phyloP scores from a whole-genome alignment of 2,888 invertebrate species.

The Ferrisia virgata region DNA sequence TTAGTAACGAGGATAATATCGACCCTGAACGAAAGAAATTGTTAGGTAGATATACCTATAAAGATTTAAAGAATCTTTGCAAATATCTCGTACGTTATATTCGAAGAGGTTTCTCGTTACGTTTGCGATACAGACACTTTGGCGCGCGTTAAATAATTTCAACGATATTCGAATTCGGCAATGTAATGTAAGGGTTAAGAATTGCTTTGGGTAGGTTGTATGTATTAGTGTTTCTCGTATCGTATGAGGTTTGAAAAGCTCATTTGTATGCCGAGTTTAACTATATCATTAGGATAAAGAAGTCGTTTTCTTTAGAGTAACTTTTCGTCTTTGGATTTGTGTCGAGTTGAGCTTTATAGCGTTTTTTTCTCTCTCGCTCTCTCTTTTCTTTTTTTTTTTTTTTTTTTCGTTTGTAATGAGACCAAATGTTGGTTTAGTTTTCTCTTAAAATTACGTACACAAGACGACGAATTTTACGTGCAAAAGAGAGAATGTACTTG shows the following conservation, averaged over 20 bases:
- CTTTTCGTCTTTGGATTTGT: background rate
- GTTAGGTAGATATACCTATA: background rate
- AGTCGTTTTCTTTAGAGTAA: background rate
- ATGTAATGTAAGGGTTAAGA: background rate
- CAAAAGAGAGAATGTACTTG: too few species aligned
- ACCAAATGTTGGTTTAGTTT: too few species aligned
- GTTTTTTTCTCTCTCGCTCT: too few species aligned
- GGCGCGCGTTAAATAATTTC: background rate
- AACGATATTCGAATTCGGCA: background rate
- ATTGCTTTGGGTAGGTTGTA: background rate
- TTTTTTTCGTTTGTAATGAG: too few species aligned
- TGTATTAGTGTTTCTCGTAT: background rate
- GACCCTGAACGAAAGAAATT: background rate
- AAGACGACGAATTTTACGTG: too few species aligned
- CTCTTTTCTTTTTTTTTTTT: too few species aligned
- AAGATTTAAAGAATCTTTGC: background rate
- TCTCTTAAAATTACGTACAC: too few species aligned
- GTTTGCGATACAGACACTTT: background rate
- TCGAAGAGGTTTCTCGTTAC: background rate
- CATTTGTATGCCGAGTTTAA: background rate
- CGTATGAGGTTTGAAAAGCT: background rate
- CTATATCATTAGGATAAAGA: constrained; percentile 4
- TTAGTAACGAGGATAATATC: background rate
- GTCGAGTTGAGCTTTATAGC: background rate
- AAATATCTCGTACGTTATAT: too few species aligned